Percentiles rank a stretch among this genome's conserved stretches.
phyloP scores from a whole-genome alignment of 2,888 invertebrate species.

The Eupithecia tripunctaria region DNA sequence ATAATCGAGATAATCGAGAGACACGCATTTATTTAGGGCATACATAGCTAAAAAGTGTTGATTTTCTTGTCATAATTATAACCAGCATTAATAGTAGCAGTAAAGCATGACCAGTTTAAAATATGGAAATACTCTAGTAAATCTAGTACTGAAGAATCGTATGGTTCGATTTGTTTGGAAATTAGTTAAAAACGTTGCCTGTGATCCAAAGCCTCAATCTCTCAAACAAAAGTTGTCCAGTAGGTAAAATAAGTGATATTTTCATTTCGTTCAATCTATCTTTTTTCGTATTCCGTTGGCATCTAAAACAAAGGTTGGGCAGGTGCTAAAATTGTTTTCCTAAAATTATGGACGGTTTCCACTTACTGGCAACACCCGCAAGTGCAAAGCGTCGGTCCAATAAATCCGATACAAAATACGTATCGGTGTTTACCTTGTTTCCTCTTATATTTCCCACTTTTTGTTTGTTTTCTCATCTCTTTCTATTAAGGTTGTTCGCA shows the following conservation, averaged over 20 bases:
- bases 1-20: too few relatives aligned
- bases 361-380: slow-evolving; percentile 47
- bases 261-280: neutral
- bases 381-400: slow-evolving; percentile 49
- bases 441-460: slow-evolving; percentile 54
- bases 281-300: neutral
- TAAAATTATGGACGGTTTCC: slow-evolving; percentile 9
- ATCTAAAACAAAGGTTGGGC: neutral
- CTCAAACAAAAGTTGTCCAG: neutral
- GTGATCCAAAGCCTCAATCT: too few relatives aligned
- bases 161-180: neutral
- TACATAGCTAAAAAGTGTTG: too few relatives aligned
- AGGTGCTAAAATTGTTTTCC: neutral
- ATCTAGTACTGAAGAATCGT: too few relatives aligned
- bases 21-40: too few relatives aligned
- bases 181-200: neutral
- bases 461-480: slow-evolving; percentile 52
- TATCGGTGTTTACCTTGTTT: slow-evolving; percentile 63
- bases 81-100: neutral
- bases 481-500: slow-evolving; percentile 39
- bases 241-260: neutral
- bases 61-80: too few relatives aligned
- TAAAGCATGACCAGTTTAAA: neutral
- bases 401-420: slow-evolving; percentile 65
- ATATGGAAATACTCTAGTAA: neutral